phyloP scores from a whole-genome alignment of 2,797 vertebrate species.

The Gephyroberyx darwinii region DNA sequence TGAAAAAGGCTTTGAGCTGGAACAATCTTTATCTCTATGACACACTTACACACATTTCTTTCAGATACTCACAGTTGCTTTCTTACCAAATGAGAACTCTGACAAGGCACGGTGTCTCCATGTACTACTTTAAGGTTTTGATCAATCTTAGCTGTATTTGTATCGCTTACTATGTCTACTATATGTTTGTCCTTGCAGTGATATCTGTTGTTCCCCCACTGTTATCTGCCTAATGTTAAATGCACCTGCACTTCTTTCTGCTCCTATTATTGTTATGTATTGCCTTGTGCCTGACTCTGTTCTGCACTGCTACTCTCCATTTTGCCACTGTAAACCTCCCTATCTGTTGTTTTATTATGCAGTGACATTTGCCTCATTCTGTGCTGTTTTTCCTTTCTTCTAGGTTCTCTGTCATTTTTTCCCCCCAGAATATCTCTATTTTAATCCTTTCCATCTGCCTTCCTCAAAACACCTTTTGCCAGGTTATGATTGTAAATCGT shows the following conservation, averaged over 20 bases:
- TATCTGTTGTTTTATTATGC: too few relatives aligned
- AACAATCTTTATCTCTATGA: slow-evolving; percentile 58
- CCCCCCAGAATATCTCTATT: neutral
- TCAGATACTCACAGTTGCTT: slow-evolving; percentile 42
- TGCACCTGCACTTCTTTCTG: slow-evolving; percentile 11
- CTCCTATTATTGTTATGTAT: slow-evolving; percentile 12
- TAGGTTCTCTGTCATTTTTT: neutral
- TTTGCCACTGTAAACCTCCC: neutral
- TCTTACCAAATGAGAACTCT: slow-evolving; percentile 23
- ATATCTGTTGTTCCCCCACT: slow-evolving; percentile 12
- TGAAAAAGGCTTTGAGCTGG: slow-evolving; percentile 57
- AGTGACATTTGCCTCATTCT: neutral
- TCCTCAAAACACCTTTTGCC: neutral
- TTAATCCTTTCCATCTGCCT: neutral
- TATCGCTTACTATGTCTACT: slow-evolving; percentile 8
- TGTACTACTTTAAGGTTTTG: slow-evolving; percentile 32
- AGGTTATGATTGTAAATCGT: neutral
- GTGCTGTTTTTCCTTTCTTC: neutral
- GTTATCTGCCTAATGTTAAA: slow-evolving; percentile 33
- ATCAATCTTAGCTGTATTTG: slow-evolving; percentile 30
- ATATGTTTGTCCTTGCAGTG: slow-evolving; percentile 6
- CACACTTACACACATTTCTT: slow-evolving; percentile 48
- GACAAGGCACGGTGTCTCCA: slow-evolving; percentile 29
- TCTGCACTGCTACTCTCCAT: neutral
- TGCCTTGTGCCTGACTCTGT: neutral